A percentile compares a stretch with the other conserved stretches of the same genome.
Conservation (phyloP, 2,797 vertebrate species). For the Eupleurogrammus muticus region DNA sequence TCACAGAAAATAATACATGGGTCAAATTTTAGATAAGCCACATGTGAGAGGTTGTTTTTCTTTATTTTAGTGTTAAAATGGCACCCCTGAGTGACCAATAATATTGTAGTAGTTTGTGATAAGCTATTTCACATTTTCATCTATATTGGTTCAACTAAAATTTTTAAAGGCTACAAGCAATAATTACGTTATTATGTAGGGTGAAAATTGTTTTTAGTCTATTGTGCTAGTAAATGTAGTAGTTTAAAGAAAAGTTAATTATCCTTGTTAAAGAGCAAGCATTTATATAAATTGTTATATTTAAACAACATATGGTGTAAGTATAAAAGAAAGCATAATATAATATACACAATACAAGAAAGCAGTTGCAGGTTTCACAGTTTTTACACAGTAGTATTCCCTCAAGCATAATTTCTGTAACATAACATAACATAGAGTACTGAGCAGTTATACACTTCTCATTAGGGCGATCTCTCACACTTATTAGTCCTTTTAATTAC, state of each 20-base stretch:
- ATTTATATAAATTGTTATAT: not conserved
- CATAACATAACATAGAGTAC: too few relatives aligned
- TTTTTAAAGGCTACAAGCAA: too few relatives aligned
- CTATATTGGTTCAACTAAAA: too few relatives aligned
- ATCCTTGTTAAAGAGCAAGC: too few relatives aligned
- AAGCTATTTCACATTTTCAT: too few relatives aligned
- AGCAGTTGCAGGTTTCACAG: not conserved
- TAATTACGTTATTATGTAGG: too few relatives aligned
- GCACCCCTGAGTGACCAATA: not conserved
- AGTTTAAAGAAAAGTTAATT: too few relatives aligned
- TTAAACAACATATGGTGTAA: not conserved
- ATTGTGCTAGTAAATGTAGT: too few relatives aligned
- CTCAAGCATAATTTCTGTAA: not conserved
- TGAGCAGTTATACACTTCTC: not conserved
- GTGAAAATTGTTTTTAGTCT: not conserved
- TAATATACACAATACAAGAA: not conserved
- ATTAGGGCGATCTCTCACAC: not conserved
- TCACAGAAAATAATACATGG: not conserved
- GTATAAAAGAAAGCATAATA: not conserved
- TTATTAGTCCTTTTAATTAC: not conserved
- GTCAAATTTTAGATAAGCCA: not conserved
- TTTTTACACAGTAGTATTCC: not conserved
- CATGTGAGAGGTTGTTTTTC: not conserved
- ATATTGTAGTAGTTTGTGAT: not conserved
- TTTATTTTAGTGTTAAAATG: not conserved